Evolutionary conservation across 1,140 invertebrate species (phyloP), one percentile per base, ranked within the genome.

Genomic region (Platyura marginata): DNA sequence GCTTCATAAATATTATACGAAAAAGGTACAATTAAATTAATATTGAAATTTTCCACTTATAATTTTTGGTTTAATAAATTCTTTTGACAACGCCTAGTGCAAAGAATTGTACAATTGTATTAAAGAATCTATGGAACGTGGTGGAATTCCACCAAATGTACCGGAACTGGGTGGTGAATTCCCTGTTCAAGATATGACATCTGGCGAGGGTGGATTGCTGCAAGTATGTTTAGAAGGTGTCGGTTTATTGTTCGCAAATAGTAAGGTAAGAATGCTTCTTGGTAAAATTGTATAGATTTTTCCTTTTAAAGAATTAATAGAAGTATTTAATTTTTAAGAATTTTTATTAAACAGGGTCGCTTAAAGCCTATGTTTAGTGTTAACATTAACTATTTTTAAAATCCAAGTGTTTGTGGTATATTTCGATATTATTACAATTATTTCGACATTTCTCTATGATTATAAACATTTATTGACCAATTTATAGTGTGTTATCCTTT

Each of bases 141-240:
- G 93, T 35, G 92, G 90, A 5, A 75, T 56, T 21, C 77, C 51
- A 61, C 86, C 63, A 71, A 85, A 68, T 72, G 82, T 56, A 65
- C 81, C 61, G 54, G 94, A 97, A 62, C 71, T 98, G 13, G 94
- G 95, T 13, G 95, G 95, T 3, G 95, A 98, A 67, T 99, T 98
- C 67, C 93, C 94, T 1, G 87, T 99, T 19, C 90, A 95, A 60
- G 94, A 99, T 64, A 81, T 97, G 70, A 81, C 80, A 52, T 88
- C 90, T 2, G 91, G 91, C 20, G 89, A 97, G 67, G 93, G 95
- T 40, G 95, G 95, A 10, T 74, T 98, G 23, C 77, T 98, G 43
- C 93, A 97, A 75, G 93, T 98, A 53, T 96, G 93, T 72, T 93
- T 98, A 76, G 94, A 98, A 68, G 95, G 95, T 51, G 91, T 98